Base-by-base conservation (phyloP, 2,113 vertebrate genomes). In the Varanus komodoensis region DNA sequence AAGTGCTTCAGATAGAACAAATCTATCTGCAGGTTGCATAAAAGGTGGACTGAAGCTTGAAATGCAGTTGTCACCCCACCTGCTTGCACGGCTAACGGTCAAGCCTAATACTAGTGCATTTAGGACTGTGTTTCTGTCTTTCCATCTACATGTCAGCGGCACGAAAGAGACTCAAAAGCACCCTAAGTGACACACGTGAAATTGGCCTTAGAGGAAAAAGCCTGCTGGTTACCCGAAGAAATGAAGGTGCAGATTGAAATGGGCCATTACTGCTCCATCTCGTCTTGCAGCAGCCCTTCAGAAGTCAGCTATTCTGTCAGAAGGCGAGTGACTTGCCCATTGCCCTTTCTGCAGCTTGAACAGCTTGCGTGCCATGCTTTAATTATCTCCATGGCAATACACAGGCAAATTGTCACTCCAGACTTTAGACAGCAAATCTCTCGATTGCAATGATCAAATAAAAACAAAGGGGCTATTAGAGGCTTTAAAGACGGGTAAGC, bases 381-480 rank as follows among this genome's bases (percentile, higher is more conserved):
- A 25, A 54, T 82, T 44, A 87, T 81, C 77, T 67, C 68, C 19
- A 34, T 73, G 34, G 52, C 17, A 64, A 74, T 48, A 50, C 14
- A 38, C 21, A 57, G 75, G 64, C 21, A 89, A 81, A 44, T 29
- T 64, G 75, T 73, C 82, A 89, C 64, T 79, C 57, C 68, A 81
- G 4, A 75, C 69, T 67, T 67, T 71, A 77, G 23, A 80, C 0
- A 86, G 77, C 57, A 88, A 85, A 89, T 68, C 4, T 90, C 2
- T 80, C 61, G 75, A 75, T 0, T 79, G 25, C 71, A 69, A 57
- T 23, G 29, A 82, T 95, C 57, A 78, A 91, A 83, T 2, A 73
- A 84, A 44, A 93, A 85, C 11, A 79, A 94, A 93, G 89, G 48
- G 25, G 44, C 68, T 67, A 85, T 38, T 50, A 89, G 32, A 90